Evolutionary conservation across 2,113 vertebrate genomes (phyloP), one percentile per base, ranked within the genome.

Genomic region (Nanorana parkeri): DNA sequence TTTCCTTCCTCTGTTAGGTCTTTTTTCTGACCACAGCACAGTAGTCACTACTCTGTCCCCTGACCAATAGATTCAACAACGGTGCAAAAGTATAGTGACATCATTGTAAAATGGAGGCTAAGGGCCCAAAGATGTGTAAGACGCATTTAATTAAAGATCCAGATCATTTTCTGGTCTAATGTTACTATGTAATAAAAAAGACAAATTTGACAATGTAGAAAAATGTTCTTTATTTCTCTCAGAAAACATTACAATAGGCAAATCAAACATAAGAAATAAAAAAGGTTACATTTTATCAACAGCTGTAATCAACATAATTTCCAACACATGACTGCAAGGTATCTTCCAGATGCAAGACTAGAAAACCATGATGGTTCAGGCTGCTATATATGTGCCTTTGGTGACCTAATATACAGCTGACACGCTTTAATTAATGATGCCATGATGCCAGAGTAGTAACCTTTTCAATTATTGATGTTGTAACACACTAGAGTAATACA

Each of bases 381-480:
- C 72, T 60, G 72, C 61, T 41, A n/a, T 60, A 32, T 74, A 58
- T 16, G 55, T 29, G 72, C 72, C 55, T 60, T 41, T 17, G 13
- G 55, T 61, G 60, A 61, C 56, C 58, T 36, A 58, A 56, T 20
- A 61, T 61, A 56, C 29, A 28, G 29, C 60, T 13, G 13, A 77
- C 64, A 77, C 51, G 74, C 60, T 60, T 51, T 65, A 52, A 77
- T 51, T 32, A 77, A 64, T 64, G 58, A 54, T 36, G 17, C 21
- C 21, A 51, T 11, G 58, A n/a, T n/a, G n/a, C n/a, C n/a, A n/a
- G n/a, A n/a, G n/a, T n/a, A n/a, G 58, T 77, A 77, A 77, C 74
- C 58, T 77, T 77, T 77, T 77, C 32, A 65, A 65, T 77, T 77
- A 52, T 77, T 52, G 60, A 77, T 77, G 58, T 19, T 47, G 56